A percentile compares a stretch with the other conserved stretches of the same genome.
Evolutionary conservation across 1,140 invertebrate genomes (phyloP).

Genomic region (Heliconius hermathena): DNA sequence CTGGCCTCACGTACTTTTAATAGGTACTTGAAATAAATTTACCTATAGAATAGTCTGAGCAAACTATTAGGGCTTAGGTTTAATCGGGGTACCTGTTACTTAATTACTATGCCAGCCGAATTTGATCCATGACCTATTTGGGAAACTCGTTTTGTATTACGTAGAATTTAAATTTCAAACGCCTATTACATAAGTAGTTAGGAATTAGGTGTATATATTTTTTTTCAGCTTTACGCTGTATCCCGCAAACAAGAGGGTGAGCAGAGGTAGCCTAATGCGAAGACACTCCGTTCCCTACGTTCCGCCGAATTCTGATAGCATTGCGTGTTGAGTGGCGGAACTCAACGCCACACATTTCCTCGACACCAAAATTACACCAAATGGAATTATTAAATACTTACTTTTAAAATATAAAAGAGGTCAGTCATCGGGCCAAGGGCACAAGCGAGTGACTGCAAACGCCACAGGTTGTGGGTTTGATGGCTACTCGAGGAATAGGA

Average conservation of each 20-base stretch:
- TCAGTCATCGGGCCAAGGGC: too few relatives aligned
- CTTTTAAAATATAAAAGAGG: too few relatives aligned
- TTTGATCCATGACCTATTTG: slow-evolving; percentile 74
- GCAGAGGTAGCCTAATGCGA: not conserved
- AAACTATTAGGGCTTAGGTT: slow-evolving; percentile 71
- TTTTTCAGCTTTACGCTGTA: not conserved
- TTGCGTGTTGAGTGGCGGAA: too few relatives aligned
- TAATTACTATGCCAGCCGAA: slow-evolving; percentile 77
- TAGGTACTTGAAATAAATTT: not conserved
- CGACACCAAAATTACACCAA: too few relatives aligned
- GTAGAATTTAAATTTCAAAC: not conserved
- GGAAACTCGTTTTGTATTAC: not conserved
- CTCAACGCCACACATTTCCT: too few relatives aligned
- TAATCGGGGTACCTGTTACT: slow-evolving; percentile 70
- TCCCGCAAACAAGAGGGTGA: not conserved
- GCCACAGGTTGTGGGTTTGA: too few relatives aligned
- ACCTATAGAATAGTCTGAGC: slow-evolving; percentile 50
- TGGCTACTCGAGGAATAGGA: too few relatives aligned
- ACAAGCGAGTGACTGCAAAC: too few relatives aligned
- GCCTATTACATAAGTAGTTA: not conserved
- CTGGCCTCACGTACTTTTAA: not conserved
- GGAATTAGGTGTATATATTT: not conserved
- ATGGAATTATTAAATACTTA: too few relatives aligned
- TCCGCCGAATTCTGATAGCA: too few relatives aligned
- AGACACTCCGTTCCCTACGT: not conserved